Base-by-base conservation (phyloP, 2,113 vertebrate genomes). In the Notarius lentiginosus region DNA sequence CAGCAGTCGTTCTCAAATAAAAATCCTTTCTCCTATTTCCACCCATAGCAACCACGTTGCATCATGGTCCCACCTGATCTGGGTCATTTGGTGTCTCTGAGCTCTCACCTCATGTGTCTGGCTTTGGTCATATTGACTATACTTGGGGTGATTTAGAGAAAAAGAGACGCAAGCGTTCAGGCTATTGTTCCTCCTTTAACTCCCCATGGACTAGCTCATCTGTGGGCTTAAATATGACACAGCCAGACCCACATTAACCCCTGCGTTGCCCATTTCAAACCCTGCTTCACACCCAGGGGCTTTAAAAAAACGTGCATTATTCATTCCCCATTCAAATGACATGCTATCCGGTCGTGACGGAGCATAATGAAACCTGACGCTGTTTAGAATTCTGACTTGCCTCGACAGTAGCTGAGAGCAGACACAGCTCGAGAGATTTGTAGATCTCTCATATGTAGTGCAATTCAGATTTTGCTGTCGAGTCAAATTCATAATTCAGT, bases 281-380 rank as follows among this genome's bases (percentile, higher is more conserved):
- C 68, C 68, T 27, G 9, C 81, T 83, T 47, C 22, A 41, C 5
- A 84, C 76, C 85, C 89, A 72, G 84, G 84, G 86, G 86, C 81
- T 84, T 82, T 63, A 63, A 79, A 82, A 41, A 82, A 70, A 63
- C 9, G 58, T 86, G 85, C 73, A 86, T 90, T 86, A 89, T 88
- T 90, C 86, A 90, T 90, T 77, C 49, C 14, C 61, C 72, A 80
- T 77, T 89, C 76, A 86, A 89, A 86, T 88, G 75, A 90, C 89
- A 89, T 79, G 88, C 86, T 79, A 84, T 87, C 84, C 84, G 85
- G 60, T 83, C 83, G 86, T 86, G 86, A 89, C 82, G 9, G 79
- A 82, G 87, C 81, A 86, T 87, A 90, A 90, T 86, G 86, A 88
- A 90, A 82, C 77, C 86, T 70, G 86, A 79, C 18, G 15, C 86